Evolutionary conservation across 2,888 invertebrate genomes (phyloP).

Genomic region (Drosophila testacea): DNA sequence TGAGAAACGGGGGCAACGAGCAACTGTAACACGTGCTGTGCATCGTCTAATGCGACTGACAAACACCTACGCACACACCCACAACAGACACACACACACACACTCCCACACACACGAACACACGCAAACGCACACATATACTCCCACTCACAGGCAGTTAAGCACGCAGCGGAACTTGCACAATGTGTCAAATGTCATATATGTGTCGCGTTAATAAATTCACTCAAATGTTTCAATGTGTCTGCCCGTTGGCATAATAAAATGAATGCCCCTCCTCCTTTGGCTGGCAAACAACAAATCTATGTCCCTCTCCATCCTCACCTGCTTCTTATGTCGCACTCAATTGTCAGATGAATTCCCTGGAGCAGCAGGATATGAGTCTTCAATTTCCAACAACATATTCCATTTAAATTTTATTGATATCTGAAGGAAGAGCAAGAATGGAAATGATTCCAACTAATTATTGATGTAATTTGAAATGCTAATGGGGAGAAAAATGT

Average conservation of each 20-base stretch:
- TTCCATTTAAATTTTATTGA: slow-evolving; percentile 51
- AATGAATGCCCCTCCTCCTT: slow-evolving; percentile 35
- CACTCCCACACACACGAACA: neutral
- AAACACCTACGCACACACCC: slow-evolving; percentile 53
- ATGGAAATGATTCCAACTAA: slow-evolving; percentile 1
- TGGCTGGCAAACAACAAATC: slow-evolving; percentile 43
- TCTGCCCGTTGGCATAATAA: slow-evolving; percentile 72
- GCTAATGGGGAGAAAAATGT: neutral
- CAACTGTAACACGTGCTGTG: slow-evolving; percentile 73
- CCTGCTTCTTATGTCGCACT: neutral
- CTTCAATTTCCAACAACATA: slow-evolving; percentile 64
- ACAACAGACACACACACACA: slow-evolving; percentile 2
- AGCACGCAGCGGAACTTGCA: slow-evolving; percentile 63
- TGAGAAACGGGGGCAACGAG: slow-evolving; percentile 2
- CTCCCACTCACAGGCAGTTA: slow-evolving; percentile 35
- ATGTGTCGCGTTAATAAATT: slow-evolving; percentile 79
- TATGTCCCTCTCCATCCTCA: slow-evolving; percentile 3
- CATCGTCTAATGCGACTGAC: slow-evolving; percentile 69
- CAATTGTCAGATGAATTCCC: slow-evolving; percentile 42
- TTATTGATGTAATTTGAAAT: neutral
- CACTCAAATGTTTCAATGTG: slow-evolving; percentile 78
- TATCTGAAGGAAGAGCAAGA: neutral
- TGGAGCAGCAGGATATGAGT: slow-evolving; percentile 47
- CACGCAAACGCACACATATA: neutral
- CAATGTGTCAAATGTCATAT: slow-evolving; percentile 80